These are phyloP conservation scores for Trichechus manatus DNA, from an alignment of 2,113 vertebrate genomes.

Conservation along the genomic window DNA sequence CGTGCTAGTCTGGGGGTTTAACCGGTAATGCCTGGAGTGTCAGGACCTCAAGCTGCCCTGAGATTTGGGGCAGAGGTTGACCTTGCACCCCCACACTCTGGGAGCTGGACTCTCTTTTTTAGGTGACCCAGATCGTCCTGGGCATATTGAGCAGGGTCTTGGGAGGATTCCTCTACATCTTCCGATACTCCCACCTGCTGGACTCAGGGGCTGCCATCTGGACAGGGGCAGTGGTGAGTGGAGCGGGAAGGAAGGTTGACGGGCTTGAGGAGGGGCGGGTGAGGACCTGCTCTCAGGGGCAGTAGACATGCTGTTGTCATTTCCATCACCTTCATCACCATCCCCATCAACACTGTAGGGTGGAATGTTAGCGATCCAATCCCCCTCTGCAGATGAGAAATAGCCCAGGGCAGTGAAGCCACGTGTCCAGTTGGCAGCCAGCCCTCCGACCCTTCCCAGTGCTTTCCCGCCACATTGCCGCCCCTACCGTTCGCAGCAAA, in stretches of 20 bases:
- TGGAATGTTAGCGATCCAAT: not conserved
- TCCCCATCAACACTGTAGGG: rapidly evolving
- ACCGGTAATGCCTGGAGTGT: not conserved
- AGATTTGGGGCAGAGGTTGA: not conserved
- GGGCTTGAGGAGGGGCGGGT: not conserved
- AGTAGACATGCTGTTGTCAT: not conserved
- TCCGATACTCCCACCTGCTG: rapidly evolving
- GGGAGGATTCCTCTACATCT: constrained; percentile 49
- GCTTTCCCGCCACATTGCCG: too few relatives aligned
- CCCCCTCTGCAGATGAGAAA: not conserved
- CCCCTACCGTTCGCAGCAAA: not conserved
- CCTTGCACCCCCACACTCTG: not conserved
- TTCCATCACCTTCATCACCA: not conserved
- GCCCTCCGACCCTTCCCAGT: too few relatives aligned
- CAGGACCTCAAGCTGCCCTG: not conserved
- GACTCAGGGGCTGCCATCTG: not conserved
- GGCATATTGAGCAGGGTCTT: constrained; percentile 52
- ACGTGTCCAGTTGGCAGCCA: not conserved
- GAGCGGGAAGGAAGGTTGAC: rapidly evolving
- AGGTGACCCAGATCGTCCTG: constrained; percentile 63
- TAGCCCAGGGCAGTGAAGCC: rapidly evolving
- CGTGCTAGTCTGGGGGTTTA: not conserved
- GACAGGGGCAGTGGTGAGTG: constrained; percentile 69
- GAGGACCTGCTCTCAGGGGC: not conserved
- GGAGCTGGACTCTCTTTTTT: not conserved